Conservation (phyloP, 2,113 vertebrate genomes). For the Lycaon pictus region DNA sequence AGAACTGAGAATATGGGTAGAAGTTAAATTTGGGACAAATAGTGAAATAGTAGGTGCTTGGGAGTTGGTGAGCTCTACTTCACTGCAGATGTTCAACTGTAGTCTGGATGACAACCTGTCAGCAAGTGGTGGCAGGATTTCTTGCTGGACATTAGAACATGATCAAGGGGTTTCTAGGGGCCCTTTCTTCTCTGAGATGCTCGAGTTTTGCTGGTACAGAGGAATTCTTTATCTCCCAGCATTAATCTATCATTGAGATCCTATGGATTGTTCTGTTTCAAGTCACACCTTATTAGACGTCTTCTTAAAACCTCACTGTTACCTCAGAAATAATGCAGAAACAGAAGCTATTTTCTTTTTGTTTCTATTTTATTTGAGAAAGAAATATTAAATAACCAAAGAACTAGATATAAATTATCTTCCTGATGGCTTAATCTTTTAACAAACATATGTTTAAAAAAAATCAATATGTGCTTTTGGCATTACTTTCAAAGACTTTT, state of each 20-base stretch:
- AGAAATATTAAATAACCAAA: background rate
- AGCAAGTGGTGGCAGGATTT: background rate
- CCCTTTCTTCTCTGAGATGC: background rate
- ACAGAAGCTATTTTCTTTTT: background rate
- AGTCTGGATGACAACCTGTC: background rate
- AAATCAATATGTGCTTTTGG: background rate
- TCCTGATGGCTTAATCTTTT: conserved; percentile 44
- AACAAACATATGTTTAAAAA: background rate
- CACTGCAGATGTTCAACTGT: background rate
- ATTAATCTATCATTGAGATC: background rate
- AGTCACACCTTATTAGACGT: background rate
- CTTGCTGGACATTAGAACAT: background rate
- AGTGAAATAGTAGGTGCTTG: background rate
- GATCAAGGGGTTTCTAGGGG: background rate
- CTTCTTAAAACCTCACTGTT: background rate
- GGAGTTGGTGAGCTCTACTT: background rate
- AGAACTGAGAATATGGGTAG: background rate
- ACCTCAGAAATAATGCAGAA: conserved; percentile 21
- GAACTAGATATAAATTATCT: background rate
- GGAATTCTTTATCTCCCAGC: background rate
- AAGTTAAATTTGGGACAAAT: background rate
- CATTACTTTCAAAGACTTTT: conserved; percentile 1
- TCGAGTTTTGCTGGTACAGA: conserved; percentile 14
- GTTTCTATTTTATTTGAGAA: background rate
- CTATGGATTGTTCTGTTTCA: background rate